These are phyloP conservation scores for Trichomalopsis sarcophagae DNA, from an alignment of 1,140 invertebrate species.

Conservation along the genomic window DNA sequence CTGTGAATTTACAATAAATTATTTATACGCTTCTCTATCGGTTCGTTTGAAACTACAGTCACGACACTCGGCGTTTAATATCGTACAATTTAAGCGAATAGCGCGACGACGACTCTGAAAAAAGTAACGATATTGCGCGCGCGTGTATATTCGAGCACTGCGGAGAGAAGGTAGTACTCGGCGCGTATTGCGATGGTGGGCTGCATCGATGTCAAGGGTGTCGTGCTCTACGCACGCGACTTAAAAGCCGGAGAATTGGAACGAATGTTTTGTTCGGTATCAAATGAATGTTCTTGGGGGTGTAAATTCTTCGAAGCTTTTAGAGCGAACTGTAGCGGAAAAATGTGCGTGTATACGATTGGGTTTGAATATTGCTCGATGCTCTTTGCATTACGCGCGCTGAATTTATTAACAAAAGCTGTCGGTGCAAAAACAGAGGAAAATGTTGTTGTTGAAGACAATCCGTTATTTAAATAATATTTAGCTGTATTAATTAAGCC, in stretches of 20 bases:
- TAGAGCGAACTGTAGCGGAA: neutral
- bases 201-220: conserved; percentile 33
- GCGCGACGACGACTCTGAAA: neutral
- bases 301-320: neutral
- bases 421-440: too few species aligned
- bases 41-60: neutral
- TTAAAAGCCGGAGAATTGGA: conserved; percentile 7
- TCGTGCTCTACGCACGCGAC: neutral
- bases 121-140: conserved; percentile 29
- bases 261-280: conserved; percentile 11
- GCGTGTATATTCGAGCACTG: neutral
- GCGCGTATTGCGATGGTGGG: neutral
- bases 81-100: conserved; percentile 6
- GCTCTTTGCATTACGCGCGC: too few species aligned
- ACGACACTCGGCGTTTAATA: neutral
- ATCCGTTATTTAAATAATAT: too few species aligned
- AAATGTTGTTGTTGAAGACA: too few species aligned
- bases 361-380: too few species aligned
- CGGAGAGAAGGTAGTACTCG: neutral
- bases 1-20: too few species aligned
- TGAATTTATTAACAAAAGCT: too few species aligned
- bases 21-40: neutral
- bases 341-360: too few species aligned
- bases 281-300: neutral
- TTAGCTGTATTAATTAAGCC: too few species aligned